A percentile compares a stretch with the other conserved stretches of the same genome.
Conservation (phyloP, 2,113 vertebrate genomes). For the Agelaius phoeniceus region DNA sequence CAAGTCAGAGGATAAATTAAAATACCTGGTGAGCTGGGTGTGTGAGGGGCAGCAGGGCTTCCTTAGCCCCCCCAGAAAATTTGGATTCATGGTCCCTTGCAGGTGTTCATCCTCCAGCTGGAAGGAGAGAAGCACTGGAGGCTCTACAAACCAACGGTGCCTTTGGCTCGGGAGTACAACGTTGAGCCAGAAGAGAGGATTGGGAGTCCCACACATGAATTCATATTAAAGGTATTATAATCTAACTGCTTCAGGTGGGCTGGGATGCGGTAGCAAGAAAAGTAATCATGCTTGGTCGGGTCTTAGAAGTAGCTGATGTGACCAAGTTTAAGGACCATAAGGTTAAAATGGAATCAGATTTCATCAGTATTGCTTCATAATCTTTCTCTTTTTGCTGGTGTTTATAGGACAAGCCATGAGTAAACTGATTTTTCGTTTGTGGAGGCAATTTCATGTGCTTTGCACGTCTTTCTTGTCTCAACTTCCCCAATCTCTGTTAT, state of each 20-base stretch:
- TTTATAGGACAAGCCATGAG: neutral
- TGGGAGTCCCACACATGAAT: conserved; percentile 84
- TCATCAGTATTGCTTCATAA: neutral
- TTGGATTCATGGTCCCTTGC: neutral
- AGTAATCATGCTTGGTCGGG: neutral
- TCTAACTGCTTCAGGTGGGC: neutral
- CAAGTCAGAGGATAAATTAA: neutral
- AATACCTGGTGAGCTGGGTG: neutral
- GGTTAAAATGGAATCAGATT: neutral
- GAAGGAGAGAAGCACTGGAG: conserved; percentile 92
- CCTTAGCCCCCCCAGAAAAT: neutral
- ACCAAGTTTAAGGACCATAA: neutral
- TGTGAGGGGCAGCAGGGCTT: neutral
- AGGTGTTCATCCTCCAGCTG: conserved; percentile 92
- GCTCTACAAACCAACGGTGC: conserved; percentile 83
- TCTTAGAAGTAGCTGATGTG: neutral
- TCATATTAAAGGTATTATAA: conserved; percentile 81
- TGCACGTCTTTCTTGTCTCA: neutral
- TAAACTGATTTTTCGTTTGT: neutral
- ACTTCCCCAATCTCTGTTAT: neutral
- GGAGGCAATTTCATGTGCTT: neutral
- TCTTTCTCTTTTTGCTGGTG: neutral
- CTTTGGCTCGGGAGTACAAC: conserved; percentile 84
- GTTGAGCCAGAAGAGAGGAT: conserved; percentile 80
- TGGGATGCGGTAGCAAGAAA: neutral